Evolutionary conservation across 2,113 vertebrate species (phyloP).

Genomic region (Varanus salvator): DNA sequence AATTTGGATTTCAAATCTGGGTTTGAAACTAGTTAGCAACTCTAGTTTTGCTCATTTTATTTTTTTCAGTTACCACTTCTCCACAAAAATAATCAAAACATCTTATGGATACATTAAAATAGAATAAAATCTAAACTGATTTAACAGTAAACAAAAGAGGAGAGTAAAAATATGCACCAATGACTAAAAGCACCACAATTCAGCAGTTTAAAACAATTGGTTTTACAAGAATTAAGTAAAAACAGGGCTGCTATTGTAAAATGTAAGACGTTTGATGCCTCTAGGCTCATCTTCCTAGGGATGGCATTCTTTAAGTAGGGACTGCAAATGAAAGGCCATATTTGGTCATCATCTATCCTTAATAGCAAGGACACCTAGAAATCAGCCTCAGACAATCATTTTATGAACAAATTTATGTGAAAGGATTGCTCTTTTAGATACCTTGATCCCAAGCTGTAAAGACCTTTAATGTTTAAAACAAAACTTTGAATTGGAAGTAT

Average conservation of each 20-base stretch:
- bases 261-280: neutral
- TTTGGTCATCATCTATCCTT: neutral
- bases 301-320: neutral
- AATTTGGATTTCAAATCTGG: neutral
- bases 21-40: neutral
- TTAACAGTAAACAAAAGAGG: neutral
- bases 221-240: neutral
- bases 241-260: neutral
- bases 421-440: neutral
- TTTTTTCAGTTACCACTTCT: neutral
- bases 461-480: neutral
- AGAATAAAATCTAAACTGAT: neutral
- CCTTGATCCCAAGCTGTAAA: neutral
- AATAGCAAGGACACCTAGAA: too few relatives aligned
- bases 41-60: neutral
- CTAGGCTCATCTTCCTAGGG: neutral
- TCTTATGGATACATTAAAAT: neutral
- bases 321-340: neutral
- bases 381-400: neutral
- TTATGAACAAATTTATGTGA: neutral
- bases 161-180: neutral
- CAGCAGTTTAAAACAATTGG: neutral
- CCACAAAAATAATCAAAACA: neutral
- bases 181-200: neutral
- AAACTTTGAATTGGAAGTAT: neutral